phyloP scores from a whole-genome alignment of 2,888 invertebrate genomes.

The Venustoraphidia nigricollis region DNA sequence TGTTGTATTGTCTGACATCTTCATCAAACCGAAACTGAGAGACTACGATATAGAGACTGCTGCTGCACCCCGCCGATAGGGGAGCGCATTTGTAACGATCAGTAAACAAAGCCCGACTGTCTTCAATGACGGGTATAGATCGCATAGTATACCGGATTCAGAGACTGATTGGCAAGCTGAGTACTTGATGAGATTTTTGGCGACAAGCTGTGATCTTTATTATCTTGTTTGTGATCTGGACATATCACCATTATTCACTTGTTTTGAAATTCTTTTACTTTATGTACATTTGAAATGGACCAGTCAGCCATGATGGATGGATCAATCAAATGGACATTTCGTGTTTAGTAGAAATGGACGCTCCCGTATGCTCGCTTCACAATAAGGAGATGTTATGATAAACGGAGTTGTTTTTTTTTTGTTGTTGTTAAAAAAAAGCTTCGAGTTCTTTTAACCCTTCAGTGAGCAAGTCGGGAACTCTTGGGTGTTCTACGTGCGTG shows the following conservation, averaged over 20 bases:
- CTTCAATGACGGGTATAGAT: not conserved
- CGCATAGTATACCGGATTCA: not conserved
- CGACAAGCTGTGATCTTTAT: conserved; percentile 27
- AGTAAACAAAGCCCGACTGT: conserved; percentile 1
- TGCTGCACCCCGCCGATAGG: not conserved
- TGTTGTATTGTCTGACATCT: conserved; percentile 5
- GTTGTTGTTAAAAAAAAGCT: too few relatives aligned
- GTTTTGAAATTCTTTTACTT: conserved; percentile 1
- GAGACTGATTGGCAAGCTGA: conserved; percentile 28
- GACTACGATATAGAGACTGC: not conserved
- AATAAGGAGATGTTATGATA: too few relatives aligned
- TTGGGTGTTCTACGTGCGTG: too few relatives aligned
- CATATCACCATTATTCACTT: conserved; percentile 8
- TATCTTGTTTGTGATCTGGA: conserved; percentile 16
- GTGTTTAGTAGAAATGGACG: too few relatives aligned
- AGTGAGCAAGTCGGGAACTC: too few relatives aligned
- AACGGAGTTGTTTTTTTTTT: too few relatives aligned
- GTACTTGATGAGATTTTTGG: conserved; percentile 20
- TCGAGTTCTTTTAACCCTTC: too few relatives aligned
- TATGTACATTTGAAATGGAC: not conserved
- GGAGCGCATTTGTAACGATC: conserved; percentile 1
- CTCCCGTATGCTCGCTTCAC: too few relatives aligned
- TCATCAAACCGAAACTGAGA: conserved; percentile 4
- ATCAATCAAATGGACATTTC: too few relatives aligned
- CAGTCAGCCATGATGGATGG: too few relatives aligned